A percentile compares a stretch with the other conserved stretches of the same genome.
phyloP scores from a whole-genome alignment of 2,888 invertebrate genomes.

The Mythimna albipuncta region DNA sequence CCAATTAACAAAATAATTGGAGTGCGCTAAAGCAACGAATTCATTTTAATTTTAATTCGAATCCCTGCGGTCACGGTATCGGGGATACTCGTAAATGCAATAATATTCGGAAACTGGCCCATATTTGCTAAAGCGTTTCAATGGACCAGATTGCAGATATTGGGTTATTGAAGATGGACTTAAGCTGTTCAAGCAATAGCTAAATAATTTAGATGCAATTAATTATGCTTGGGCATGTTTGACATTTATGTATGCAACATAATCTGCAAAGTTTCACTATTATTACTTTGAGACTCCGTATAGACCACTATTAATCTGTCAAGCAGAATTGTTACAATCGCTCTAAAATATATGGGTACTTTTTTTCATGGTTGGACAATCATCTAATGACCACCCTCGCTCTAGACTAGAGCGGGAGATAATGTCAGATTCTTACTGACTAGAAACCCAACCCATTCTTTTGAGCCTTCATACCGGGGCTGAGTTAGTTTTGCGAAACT shows the following conservation, averaged over 20 bases:
- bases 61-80: conserved; percentile 26
- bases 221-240: neutral
- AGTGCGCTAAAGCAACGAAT: conserved; percentile 43
- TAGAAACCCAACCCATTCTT: too few species aligned
- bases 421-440: too few species aligned
- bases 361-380: too few species aligned
- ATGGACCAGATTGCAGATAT: conserved; percentile 15
- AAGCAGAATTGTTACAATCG: neutral
- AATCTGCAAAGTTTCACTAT: neutral
- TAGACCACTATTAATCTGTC: neutral
- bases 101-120: conserved; percentile 20
- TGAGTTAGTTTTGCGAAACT: too few species aligned
- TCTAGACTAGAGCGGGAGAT: too few species aligned
- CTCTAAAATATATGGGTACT: neutral
- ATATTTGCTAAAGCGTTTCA: conserved; percentile 29
- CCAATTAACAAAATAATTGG: conserved; percentile 56
- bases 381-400: too few species aligned
- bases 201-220: neutral
- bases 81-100: conserved; percentile 8
- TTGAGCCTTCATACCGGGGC: too few species aligned
- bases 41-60: conserved; percentile 56
- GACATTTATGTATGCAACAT: neutral
- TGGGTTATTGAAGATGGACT: conserved; percentile 28
- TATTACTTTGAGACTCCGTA: neutral
- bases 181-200: neutral